phyloP scores from a whole-genome alignment of 2,797 vertebrate genomes.

The Aplochiton taeniatus region DNA sequence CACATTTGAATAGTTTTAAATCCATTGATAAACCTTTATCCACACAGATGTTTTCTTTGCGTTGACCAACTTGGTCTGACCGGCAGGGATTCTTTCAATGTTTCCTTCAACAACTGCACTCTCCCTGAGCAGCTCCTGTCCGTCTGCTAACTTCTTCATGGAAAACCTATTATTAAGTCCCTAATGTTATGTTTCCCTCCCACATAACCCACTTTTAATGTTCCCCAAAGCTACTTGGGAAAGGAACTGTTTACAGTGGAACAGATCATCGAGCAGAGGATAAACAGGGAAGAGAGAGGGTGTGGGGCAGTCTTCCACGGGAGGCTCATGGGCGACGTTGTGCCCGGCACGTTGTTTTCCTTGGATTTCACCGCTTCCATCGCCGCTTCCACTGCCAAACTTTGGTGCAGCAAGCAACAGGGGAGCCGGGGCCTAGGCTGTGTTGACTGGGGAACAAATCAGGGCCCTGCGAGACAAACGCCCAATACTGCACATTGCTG shows the following conservation, averaged over 20 bases:
- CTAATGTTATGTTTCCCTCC: conserved; percentile 40
- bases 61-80: conserved; percentile 18
- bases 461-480: conserved; percentile 35
- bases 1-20: conserved; percentile 11
- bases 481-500: conserved; percentile 43
- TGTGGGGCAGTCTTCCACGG: conserved; percentile 59
- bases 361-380: conserved; percentile 64
- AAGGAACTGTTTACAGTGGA: conserved; percentile 67
- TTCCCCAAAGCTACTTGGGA: conserved; percentile 63
- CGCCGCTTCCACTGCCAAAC: conserved; percentile 59
- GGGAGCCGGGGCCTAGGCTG: conserved; percentile 47
- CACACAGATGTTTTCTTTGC: conserved; percentile 31
- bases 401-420: conserved; percentile 43
- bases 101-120: conserved; percentile 34
- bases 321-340: conserved; percentile 61
- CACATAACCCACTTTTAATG: conserved; percentile 31
- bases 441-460: conserved; percentile 47
- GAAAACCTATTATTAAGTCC: conserved; percentile 44
- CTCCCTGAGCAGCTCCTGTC: conserved; percentile 14
- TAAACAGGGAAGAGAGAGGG: conserved; percentile 34
- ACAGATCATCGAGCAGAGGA: conserved; percentile 48
- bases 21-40: background rate
- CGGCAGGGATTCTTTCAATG: conserved; percentile 18
- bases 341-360: conserved; percentile 68
- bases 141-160: conserved; percentile 11